Evolutionary conservation across 2,888 invertebrate genomes (phyloP), one percentile per base, ranked within the genome.

Genomic region (Antheraea yamamai): DNA sequence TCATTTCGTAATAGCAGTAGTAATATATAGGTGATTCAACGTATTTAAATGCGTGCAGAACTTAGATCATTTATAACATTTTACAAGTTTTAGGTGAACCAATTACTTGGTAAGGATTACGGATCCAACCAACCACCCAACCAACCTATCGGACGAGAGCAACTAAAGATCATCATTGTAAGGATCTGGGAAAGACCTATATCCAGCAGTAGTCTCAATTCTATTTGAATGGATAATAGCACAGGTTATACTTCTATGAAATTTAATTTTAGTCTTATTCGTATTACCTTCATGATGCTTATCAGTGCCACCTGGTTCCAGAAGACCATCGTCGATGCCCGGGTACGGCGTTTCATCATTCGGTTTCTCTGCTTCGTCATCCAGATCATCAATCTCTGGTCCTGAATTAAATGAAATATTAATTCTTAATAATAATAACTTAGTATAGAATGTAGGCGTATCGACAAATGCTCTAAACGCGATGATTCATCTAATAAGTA

Each of bases 251-350:
- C 20, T 55, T 55, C 4, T 55, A 20, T 20, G 55, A 20, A 55
- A 55, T 55, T 55, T 39, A 39, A 39, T 39, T 39, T 30, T 30
- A 30, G 35, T 39, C 35, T 2, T 39, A 39, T 39, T 39, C 7
- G 35, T 39, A 39, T 39, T n/a, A 70, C 70, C 39, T 70, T 70
- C 70, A 20, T 39, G 70, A 70, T 18, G 39, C 20, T 39, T 70
- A 20, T 39, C 70, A 39, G 70, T 70, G 39, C 30, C 88, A 10
- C 81, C 80, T 8, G 86, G 80, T n/a, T 89, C 88, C 20, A 96
- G 91, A 14, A 97, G 93, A 0, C 96, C 96, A 84, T 97, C 97
- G 78, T 97, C 97, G 72, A 97, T 95, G 51, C 96, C 96, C 30
- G 95, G 95, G 81, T 91, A 92, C 1, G 93, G 91, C 8, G 87